Percentiles rank a stretch among this genome's conserved stretches.
Evolutionary conservation across 2,113 vertebrate genomes (phyloP).

Genomic region (Gnathonemus longibarbis): DNA sequence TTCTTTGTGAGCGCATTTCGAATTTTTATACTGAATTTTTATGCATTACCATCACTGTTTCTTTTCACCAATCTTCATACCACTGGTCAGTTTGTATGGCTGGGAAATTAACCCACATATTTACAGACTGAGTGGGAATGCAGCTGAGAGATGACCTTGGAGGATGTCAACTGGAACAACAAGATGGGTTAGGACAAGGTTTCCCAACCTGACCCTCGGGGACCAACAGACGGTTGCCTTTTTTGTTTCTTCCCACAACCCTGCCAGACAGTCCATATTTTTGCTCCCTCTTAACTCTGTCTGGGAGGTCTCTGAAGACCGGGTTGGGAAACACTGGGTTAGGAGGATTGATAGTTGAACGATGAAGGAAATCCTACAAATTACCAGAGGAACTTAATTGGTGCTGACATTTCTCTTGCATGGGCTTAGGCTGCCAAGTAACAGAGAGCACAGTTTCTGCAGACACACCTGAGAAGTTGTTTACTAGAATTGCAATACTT

Average conservation of each 20-base stretch:
- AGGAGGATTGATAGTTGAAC: not conserved
- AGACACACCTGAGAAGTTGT: not conserved
- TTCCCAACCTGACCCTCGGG: not conserved
- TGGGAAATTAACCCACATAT: not conserved
- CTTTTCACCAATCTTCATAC: not conserved
- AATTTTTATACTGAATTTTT: not conserved
- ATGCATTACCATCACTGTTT: not conserved
- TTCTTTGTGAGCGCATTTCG: not conserved
- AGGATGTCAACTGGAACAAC: constrained; percentile 83
- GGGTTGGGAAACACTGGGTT: not conserved
- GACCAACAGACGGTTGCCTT: not conserved
- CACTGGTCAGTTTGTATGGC: not conserved
- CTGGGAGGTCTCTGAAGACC: not conserved
- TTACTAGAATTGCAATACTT: not conserved
- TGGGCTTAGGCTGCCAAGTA: not conserved
- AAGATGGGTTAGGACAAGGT: constrained; percentile 61
- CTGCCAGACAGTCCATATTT: not conserved
- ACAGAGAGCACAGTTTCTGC: not conserved
- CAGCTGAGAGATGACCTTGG: constrained; percentile 78
- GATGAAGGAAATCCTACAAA: not conserved
- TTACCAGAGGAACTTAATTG: not conserved
- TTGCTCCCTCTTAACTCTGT: not conserved
- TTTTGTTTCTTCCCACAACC: not conserved
- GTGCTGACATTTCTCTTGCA: not conserved
- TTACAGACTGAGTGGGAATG: constrained; percentile 51